Evolutionary conservation across 2,797 vertebrate species (phyloP).

Genomic region (Coregonus suidteri): DNA sequence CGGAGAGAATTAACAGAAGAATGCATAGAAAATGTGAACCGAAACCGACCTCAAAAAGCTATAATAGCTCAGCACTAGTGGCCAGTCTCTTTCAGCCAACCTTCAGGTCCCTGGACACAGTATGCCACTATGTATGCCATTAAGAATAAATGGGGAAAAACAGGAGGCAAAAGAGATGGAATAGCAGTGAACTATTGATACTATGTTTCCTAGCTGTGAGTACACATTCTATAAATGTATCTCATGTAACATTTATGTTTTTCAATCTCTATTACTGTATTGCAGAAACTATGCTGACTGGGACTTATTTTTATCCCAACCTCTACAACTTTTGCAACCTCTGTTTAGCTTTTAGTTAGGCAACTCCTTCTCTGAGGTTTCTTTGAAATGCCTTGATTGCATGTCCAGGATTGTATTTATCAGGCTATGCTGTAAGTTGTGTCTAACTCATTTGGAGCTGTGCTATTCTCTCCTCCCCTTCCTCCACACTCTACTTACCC

Average conservation of each 20-base stretch:
- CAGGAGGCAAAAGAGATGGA: too few species aligned
- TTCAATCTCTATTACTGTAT: too few species aligned
- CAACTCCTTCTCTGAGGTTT: neutral
- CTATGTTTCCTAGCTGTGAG: too few species aligned
- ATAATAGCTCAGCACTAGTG: too few species aligned
- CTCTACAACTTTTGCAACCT: neutral
- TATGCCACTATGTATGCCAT: neutral
- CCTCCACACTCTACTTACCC: neutral
- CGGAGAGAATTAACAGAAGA: too few species aligned
- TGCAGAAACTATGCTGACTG: too few species aligned
- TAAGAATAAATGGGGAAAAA: neutral
- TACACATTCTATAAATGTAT: too few species aligned
- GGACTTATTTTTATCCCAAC: neutral
- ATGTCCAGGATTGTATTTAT: neutral
- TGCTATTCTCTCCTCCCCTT: neutral
- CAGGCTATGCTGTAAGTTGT: neutral
- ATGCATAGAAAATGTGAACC: too few species aligned
- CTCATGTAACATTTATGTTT: too few species aligned
- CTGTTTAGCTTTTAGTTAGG: neutral
- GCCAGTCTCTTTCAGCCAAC: neutral
- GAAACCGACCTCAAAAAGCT: too few species aligned
- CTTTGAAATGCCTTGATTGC: neutral
- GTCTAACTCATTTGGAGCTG: neutral
- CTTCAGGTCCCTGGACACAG: neutral
- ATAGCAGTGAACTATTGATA: too few species aligned